These are phyloP conservation scores for Acronicta alni DNA, from an alignment of 2,888 invertebrate genomes.

Conservation along the genomic window DNA sequence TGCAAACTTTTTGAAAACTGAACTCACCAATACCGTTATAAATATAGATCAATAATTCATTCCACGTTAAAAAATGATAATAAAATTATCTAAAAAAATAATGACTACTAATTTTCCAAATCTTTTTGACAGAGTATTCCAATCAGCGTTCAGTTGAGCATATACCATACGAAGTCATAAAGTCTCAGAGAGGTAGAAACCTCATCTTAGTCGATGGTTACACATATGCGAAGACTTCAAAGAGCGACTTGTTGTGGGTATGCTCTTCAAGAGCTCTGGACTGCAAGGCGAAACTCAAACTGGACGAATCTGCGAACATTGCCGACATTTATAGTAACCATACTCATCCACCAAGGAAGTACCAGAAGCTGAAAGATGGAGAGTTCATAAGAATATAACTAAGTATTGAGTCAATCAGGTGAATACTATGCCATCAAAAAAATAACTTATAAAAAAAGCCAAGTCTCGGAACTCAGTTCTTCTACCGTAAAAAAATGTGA, in stretches of 20 bases:
- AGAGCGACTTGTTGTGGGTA: background rate
- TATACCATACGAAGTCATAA: background rate
- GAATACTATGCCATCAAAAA: no score
- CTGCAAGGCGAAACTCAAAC: slow-evolving; percentile 3
- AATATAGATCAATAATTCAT: no score
- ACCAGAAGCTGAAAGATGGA: slow-evolving; percentile 1
- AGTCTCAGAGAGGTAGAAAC: background rate
- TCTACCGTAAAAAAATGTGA: no score
- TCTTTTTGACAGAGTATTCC: background rate
- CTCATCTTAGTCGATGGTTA: background rate
- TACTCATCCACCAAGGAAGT: slow-evolving; percentile 6
- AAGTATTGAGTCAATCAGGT: background rate
- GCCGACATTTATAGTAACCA: background rate
- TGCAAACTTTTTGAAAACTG: no score
- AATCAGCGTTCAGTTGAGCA: background rate
- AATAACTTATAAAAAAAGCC: no score
- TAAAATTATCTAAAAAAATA: no score
- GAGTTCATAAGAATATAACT: background rate
- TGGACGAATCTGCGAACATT: background rate
- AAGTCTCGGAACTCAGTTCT: no score
- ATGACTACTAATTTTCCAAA: background rate
- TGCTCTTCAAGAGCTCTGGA: background rate
- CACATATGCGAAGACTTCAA: background rate
- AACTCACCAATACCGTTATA: no score
- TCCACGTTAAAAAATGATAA: no score